Conservation (phyloP, 2,113 vertebrate genomes). For the Chloebia gouldiae region DNA sequence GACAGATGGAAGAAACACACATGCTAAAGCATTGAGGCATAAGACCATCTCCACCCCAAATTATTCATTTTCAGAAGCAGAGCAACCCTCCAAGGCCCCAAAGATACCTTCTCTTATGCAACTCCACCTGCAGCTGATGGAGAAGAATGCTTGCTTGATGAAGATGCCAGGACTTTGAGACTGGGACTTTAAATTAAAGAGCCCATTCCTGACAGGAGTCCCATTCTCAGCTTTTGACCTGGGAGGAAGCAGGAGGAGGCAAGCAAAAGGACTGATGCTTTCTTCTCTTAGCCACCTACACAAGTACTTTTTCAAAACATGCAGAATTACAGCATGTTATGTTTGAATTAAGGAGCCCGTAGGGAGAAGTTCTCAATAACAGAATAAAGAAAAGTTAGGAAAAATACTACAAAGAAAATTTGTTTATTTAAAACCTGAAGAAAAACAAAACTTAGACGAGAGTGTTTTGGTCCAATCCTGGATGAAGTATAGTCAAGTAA, state of each 20-base stretch:
- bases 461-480: background rate
- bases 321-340: background rate
- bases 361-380: background rate
- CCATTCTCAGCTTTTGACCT: background rate
- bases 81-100: background rate
- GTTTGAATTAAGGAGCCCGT: background rate
- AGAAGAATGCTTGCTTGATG: background rate
- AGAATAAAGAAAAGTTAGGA: background rate
- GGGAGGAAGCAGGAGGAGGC: background rate
- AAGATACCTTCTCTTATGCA: background rate
- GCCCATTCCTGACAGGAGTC: background rate
- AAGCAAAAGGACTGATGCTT: background rate
- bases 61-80: background rate
- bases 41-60: background rate
- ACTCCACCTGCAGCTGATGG: background rate
- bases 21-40: background rate
- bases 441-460: background rate
- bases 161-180: background rate
- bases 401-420: background rate
- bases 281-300: background rate
- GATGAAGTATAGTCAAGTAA: background rate
- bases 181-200: background rate
- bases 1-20: background rate
- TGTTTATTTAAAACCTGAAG: background rate
- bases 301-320: background rate